A percentile compares a stretch with the other conserved stretches of the same genome.
Evolutionary conservation across 2,113 vertebrate species (phyloP).

Genomic region (Athene noctua): DNA sequence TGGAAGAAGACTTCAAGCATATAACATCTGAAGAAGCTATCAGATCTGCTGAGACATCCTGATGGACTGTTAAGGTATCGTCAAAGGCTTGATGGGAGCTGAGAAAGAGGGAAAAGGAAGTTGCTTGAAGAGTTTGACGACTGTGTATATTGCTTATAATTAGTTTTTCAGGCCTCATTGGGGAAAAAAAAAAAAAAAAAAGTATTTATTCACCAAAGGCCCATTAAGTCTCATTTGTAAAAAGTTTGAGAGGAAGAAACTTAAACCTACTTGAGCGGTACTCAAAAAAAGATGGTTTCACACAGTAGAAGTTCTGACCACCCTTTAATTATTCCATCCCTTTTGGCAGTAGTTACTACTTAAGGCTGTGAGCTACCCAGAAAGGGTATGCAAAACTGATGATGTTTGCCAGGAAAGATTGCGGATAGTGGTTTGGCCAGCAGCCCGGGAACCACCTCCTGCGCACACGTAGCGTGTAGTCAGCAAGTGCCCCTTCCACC

Average conservation of each 20-base stretch:
- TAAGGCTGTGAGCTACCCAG: not conserved
- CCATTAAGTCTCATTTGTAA: not conserved
- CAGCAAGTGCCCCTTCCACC: not conserved
- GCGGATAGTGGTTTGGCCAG: not conserved
- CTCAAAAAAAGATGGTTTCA: not conserved
- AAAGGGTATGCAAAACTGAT: not conserved
- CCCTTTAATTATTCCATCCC: not conserved
- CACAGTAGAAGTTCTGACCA: not conserved
- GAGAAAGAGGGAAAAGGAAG: not conserved
- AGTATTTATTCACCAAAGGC: not conserved
- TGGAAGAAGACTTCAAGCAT: constrained; percentile 49
- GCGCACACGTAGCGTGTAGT: not conserved
- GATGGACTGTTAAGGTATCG: constrained; percentile 48
- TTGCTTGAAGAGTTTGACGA: not conserved
- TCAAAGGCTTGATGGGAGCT: not conserved
- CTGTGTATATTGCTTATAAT: not conserved
- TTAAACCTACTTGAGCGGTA: not conserved
- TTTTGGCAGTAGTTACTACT: not conserved
- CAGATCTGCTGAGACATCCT: constrained; percentile 50
- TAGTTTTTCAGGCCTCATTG: not conserved
- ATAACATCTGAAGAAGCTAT: constrained; percentile 60
- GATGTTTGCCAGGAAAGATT: not conserved
- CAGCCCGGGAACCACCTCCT: not conserved
- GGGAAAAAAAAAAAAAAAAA: accelerated
- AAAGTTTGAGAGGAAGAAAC: not conserved